Base-by-base conservation (phyloP, 2,888 invertebrate species). In the Microchrysa polita region DNA sequence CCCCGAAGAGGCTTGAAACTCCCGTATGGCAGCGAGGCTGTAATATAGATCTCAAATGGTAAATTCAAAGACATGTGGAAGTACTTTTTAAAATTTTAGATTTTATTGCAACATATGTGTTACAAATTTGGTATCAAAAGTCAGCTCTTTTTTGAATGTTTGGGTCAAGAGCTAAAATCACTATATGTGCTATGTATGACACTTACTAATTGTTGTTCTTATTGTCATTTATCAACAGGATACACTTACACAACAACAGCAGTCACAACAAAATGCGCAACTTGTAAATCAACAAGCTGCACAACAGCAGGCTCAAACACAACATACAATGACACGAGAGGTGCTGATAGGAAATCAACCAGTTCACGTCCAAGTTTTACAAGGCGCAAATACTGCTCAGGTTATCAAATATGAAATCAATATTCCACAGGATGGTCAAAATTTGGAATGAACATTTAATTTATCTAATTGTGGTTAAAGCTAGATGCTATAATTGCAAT, bases 321-420 rank as follows among this genome's bases (percentile, higher is more conserved):
- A 81, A 52, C 80, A 81, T 77, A 78, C 79, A 78, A 77, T 80
- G 77, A 79, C 79, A 84, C 74, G 87, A 84, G 77, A 84, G 86
- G 72, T 87, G 83, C 48, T 83, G 83, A 76, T 87, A 83, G 55
- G 84, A 82, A 77, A 87, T 84, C 78, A 83, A 83, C 67, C 87
- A 81, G 75, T 87, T 1, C 83, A 83, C 73, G 81, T 84, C 27
- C 82, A 82, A 74, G 82, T 83, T 18, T 77, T 83, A 65, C 83
- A 82, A 77, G 81, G 82, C 74, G 77, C 81, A 57, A 82, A 83
- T 73, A 80, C 82, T 48, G 81, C 82, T 69, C 83, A 83, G 78
- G 82, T 89, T 73, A 88, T 88, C 78, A 89, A 89, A 81, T 89
- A 88, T 80, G 89, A 89, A 83, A 88, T 88, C 72, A 82, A 82